Evolutionary conservation across 2,888 invertebrate genomes (phyloP).

Genomic region (Gordius sp.): DNA sequence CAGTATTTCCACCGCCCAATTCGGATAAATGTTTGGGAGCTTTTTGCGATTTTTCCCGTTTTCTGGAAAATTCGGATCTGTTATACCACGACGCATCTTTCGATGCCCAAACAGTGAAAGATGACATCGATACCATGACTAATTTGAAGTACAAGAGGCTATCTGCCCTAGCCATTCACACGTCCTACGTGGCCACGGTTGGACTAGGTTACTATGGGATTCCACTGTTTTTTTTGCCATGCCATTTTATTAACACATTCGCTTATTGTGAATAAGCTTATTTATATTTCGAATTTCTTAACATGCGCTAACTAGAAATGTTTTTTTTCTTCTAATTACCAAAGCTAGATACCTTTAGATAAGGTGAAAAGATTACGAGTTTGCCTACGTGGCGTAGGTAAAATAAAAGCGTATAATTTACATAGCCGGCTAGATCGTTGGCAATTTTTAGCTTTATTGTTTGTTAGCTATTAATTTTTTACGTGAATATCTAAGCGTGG

Average conservation of each 20-base stretch:
- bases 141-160: not conserved
- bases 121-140: not conserved
- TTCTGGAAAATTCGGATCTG: not conserved
- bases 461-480: too few relatives aligned
- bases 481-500: too few relatives aligned
- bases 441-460: too few relatives aligned
- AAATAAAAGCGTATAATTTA: too few relatives aligned
- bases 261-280: not conserved
- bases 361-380: too few relatives aligned
- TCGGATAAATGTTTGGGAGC: not conserved
- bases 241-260: not conserved
- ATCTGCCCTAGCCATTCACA: slow-evolving; percentile 4
- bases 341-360: too few relatives aligned
- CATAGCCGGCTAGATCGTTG: too few relatives aligned
- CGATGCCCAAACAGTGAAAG: not conserved
- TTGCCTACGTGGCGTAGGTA: too few relatives aligned
- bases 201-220: not conserved
- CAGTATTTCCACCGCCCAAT: not conserved
- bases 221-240: not conserved
- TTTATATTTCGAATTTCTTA: too few relatives aligned
- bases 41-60: not conserved
- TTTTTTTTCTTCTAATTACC: too few relatives aligned
- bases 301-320: too few relatives aligned
- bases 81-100: slow-evolving; percentile 1
- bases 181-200: too few relatives aligned